A percentile compares a stretch with the other conserved stretches of the same genome.
These are phyloP conservation scores for Zoanthus gigantus DNA, from an alignment of 92 coral and sea anemone species.

Conservation along the genomic window DNA sequence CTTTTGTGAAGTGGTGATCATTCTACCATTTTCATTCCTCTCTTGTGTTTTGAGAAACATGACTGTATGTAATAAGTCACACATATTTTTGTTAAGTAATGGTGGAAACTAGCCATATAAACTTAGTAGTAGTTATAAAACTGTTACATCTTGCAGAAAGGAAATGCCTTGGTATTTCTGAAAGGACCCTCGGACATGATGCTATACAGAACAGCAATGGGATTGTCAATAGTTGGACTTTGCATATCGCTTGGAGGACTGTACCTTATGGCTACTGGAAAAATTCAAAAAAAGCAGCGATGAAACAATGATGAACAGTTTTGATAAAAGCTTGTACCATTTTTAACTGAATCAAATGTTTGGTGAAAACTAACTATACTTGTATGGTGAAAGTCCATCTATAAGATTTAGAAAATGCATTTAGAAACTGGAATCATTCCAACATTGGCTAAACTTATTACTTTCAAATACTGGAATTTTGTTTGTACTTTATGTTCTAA, in stretches of 20 bases:
- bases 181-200: conserved; percentile 83
- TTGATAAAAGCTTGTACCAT: background rate
- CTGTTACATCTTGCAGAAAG: conserved; percentile 59
- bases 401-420: too few species aligned
- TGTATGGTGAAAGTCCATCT: too few species aligned
- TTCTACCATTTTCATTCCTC: too few species aligned
- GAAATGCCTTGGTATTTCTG: conserved; percentile 67
- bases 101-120: background rate
- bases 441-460: too few species aligned
- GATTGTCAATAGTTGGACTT: conserved; percentile 78
- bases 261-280: conserved; percentile 86
- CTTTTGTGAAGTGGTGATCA: too few species aligned
- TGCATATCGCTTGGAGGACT: conserved; percentile 84
- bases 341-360: background rate
- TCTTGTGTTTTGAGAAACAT: too few species aligned
- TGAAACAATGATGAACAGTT: background rate
- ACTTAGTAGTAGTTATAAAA: background rate
- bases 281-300: conserved; percentile 68
- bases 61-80: too few species aligned
- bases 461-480: too few species aligned
- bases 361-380: too few species aligned
- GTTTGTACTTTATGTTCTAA: too few species aligned
- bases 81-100: too few species aligned
- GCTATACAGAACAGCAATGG: conserved; percentile 87
- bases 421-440: too few species aligned